A percentile compares a stretch with the other conserved stretches of the same genome.
phyloP scores from a whole-genome alignment of 2,797 vertebrate species.

The Moxostoma hubbsi region DNA sequence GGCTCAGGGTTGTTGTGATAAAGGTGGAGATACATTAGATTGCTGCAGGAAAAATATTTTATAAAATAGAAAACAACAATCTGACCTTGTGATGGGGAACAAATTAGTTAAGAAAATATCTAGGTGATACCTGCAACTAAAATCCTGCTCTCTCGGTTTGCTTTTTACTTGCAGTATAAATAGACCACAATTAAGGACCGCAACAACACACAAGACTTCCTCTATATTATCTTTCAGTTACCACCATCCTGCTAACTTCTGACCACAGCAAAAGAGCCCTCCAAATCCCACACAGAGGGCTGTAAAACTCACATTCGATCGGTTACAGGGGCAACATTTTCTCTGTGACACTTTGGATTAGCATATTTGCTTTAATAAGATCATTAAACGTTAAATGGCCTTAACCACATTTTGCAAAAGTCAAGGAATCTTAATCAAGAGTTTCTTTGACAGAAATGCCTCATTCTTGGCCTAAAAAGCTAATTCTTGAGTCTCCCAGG shows the following conservation, averaged over 20 bases:
- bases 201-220: not conserved
- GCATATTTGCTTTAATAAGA: not conserved
- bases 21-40: not conserved
- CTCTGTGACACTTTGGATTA: not conserved
- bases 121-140: not conserved
- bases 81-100: not conserved
- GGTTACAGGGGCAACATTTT: not conserved
- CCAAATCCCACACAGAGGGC: not conserved
- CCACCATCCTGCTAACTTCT: not conserved
- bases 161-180: slow-evolving; percentile 1
- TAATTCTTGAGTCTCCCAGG: slow-evolving; percentile 1
- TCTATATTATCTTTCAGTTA: not conserved
- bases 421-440: not conserved
- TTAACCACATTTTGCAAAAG: not conserved
- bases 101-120: not conserved
- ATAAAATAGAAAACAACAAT: slow-evolving; percentile 7
- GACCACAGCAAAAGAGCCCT: not conserved
- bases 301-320: not conserved
- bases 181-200: not conserved
- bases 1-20: not conserved
- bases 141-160: not conserved
- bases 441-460: not conserved
- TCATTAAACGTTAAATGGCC: not conserved
- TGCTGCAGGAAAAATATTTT: not conserved
- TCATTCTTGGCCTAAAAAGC: not conserved